Evolutionary conservation across 2,113 vertebrate species (phyloP).

Genomic region (Junco hyemalis): DNA sequence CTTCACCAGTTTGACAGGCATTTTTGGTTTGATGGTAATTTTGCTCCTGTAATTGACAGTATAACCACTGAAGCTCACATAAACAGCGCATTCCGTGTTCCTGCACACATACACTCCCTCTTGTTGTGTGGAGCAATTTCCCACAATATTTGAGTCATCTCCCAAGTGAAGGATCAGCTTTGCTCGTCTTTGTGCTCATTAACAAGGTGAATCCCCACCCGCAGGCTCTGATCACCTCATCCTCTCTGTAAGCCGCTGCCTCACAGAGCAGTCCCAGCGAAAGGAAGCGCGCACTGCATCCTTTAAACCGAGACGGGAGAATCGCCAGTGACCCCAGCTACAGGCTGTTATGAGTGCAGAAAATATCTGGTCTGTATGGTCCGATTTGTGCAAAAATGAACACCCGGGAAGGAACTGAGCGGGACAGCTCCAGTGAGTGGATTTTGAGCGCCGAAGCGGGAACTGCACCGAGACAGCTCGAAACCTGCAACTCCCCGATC

Average conservation of each 20-base stretch:
- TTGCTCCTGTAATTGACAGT: neutral
- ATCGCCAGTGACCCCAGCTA: no score
- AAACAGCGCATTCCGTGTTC: neutral
- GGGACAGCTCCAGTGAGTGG: rapidly evolving
- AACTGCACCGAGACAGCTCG: rapidly evolving
- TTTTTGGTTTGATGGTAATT: neutral
- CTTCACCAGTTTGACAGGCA: neutral
- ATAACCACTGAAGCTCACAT: neutral
- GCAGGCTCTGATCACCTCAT: rapidly evolving
- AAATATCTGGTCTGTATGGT: rapidly evolving
- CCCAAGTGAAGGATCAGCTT: neutral
- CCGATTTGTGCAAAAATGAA: rapidly evolving
- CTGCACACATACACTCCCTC: neutral
- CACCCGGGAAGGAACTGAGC: rapidly evolving
- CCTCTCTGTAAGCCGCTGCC: neutral
- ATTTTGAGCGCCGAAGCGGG: rapidly evolving
- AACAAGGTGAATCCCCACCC: neutral
- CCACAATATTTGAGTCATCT: neutral
- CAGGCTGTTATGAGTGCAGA: rapidly evolving
- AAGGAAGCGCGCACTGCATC: no score
- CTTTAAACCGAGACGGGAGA: rapidly evolving
- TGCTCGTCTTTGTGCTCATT: neutral
- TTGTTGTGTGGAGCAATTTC: neutral
- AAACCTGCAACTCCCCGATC: rapidly evolving
- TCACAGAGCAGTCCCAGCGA: rapidly evolving